Evolutionary conservation across 2,113 vertebrate species (phyloP).

Genomic region (Seriola dumerili): DNA sequence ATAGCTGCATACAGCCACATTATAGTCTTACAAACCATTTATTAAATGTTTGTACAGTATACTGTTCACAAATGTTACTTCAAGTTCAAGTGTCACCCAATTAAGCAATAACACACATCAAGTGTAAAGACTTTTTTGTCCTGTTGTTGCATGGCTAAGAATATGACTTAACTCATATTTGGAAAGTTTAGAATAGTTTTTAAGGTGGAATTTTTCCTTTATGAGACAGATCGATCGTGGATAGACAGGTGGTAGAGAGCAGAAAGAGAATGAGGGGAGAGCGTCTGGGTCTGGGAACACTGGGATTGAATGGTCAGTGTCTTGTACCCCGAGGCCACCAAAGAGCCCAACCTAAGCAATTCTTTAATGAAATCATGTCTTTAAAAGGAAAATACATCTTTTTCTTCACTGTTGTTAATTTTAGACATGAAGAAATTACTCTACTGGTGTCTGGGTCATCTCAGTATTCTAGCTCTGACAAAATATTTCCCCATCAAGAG

Average conservation of each 20-base stretch:
- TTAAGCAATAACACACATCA: too few relatives aligned
- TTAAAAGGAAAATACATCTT: constrained; percentile 19
- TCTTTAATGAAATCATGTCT: neutral
- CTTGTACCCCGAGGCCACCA: neutral
- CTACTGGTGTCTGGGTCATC: constrained; percentile 34
- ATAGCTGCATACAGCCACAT: neutral
- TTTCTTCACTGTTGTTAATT: constrained; percentile 42
- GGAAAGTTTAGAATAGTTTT: too few relatives aligned
- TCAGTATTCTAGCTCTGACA: constrained; percentile 55
- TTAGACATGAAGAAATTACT: constrained; percentile 35
- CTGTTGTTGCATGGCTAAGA: too few relatives aligned
- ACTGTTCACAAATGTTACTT: too few relatives aligned
- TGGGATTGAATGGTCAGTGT: neutral
- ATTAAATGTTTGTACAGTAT: neutral
- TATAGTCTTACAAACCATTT: neutral
- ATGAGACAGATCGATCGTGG: neutral
- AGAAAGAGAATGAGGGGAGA: neutral
- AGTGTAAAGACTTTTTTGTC: too few relatives aligned
- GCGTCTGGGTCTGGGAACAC: neutral
- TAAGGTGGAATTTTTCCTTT: neutral
- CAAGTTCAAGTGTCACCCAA: too few relatives aligned
- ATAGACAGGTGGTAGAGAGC: neutral
- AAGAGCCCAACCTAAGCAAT: neutral
- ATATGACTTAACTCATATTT: too few relatives aligned
- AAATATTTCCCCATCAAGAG: constrained; percentile 57